Conservation (phyloP, 2,797 vertebrate species). For the Phaenicophaeus curvirostris region DNA sequence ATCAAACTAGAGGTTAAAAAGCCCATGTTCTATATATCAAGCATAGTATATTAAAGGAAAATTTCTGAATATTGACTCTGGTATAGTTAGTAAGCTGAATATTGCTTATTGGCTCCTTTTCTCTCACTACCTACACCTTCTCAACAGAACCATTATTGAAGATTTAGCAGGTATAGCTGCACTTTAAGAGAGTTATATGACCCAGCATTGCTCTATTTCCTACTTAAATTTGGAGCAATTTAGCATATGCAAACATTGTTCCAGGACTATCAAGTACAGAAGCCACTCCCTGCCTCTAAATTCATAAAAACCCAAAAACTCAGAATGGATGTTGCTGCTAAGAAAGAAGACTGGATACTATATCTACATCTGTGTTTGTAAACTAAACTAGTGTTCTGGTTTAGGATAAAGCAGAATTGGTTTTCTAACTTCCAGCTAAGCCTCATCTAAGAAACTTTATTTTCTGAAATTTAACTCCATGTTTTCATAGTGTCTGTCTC, state of each 20-base stretch:
- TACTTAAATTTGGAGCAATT: neutral
- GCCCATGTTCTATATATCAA: neutral
- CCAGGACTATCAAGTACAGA: neutral
- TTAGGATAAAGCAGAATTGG: no score
- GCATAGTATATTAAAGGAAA: neutral
- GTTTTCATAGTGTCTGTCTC: no score
- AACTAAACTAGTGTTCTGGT: neutral
- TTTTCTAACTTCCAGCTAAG: no score
- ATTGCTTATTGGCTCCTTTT: neutral
- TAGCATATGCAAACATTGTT: neutral
- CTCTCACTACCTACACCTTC: neutral
- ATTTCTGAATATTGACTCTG: neutral
- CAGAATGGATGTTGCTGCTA: neutral
- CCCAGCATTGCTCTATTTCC: neutral
- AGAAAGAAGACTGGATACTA: neutral
- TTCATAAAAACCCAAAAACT: neutral
- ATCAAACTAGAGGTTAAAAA: neutral
- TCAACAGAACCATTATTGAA: neutral
- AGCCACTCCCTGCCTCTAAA: neutral
- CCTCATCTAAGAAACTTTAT: no score
- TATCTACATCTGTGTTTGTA: neutral
- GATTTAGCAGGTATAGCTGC: neutral
- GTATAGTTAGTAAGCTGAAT: neutral
- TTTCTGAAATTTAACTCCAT: no score
- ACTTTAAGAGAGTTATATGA: neutral